Conservation (phyloP, 92 coral and sea anemone species). For the Parazoanthus atlanticus region DNA sequence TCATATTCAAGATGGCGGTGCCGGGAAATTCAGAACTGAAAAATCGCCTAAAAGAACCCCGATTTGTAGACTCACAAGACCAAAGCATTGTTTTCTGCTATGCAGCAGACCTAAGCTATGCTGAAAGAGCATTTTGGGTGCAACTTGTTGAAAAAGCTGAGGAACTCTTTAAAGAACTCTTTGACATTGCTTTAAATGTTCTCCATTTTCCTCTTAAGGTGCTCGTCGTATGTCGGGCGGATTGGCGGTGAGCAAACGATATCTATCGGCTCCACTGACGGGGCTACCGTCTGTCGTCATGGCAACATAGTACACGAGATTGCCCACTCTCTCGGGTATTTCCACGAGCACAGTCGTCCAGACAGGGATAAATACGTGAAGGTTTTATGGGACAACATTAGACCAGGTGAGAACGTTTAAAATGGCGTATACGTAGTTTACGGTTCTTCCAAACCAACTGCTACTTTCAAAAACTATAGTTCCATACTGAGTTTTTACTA, state of each 20-base stretch:
- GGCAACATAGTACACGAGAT: slow-evolving; percentile 98
- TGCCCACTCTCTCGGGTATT: slow-evolving; percentile 88
- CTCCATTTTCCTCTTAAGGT: slow-evolving; percentile 45
- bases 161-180: background rate
- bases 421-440: too few relatives aligned
- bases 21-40: too few relatives aligned
- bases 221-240: slow-evolving; percentile 94
- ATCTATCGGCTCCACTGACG: slow-evolving; percentile 73
- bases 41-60: too few relatives aligned
- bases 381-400: slow-evolving; percentile 69
- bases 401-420: slow-evolving; percentile 60
- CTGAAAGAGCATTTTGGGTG: too few relatives aligned
- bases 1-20: too few relatives aligned
- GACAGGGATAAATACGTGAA: slow-evolving; percentile 81
- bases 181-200: background rate
- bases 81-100: background rate
- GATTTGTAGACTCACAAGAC: too few relatives aligned
- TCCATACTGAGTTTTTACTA: too few relatives aligned
- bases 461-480: too few relatives aligned
- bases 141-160: too few relatives aligned
- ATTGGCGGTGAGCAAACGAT: slow-evolving; percentile 88
- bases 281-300: slow-evolving; percentile 62
- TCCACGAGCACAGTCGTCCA: slow-evolving; percentile 98
- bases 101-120: too few relatives aligned
- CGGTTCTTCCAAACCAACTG: too few relatives aligned